Evolutionary conservation across 2,113 vertebrate genomes (phyloP), one percentile per base, ranked within the genome.

Genomic region (Brachypodius melanocephalos): DNA sequence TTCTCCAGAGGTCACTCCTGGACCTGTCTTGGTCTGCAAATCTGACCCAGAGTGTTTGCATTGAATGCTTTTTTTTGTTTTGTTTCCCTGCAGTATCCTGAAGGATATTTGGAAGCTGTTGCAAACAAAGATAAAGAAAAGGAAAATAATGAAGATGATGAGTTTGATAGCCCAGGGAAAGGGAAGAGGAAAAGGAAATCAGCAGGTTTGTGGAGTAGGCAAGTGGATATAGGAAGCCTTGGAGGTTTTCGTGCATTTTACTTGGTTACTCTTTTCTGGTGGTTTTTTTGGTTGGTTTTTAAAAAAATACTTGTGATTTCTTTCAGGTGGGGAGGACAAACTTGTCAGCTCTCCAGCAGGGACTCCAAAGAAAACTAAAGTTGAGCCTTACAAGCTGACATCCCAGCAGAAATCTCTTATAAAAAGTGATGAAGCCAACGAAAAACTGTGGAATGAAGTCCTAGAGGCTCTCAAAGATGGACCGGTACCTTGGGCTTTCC

Each of bases 361-460:
- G 32, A 96, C 97, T 4, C 97, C 98, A 5, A 99, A 99, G 95
- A 99, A 99, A 89, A 96, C 97, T 24, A 99, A 99, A 89, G 98
- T 99, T 49, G 99, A 99, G 90, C 97, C 98, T 3, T 99, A 98
- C 89, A 99, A 98, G 52, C 98, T 99, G 71, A 99, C 98, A 21
- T 68, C 97, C 48, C 98, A 98, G 90, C 99, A 99, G 96, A 99
- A 98, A 83, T 85, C 93, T 29, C 97, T 99, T 45, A 99, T 99
- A 85, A 98, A 98, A 94, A 98, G 97, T 3, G 99, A 99, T 34
- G 97, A 98, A 94, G 92, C 97, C 90, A 99, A 99, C 40, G 98
- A 98, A 68, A 99, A 99, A 87, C 92, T 99, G 80, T 99, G 99
- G 99, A 98, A 98, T 19, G 99, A 99, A 95, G 99, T 99, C 81